These are phyloP conservation scores for Struthio camelus DNA, from an alignment of 2,113 vertebrate genomes.

Conservation along the genomic window DNA sequence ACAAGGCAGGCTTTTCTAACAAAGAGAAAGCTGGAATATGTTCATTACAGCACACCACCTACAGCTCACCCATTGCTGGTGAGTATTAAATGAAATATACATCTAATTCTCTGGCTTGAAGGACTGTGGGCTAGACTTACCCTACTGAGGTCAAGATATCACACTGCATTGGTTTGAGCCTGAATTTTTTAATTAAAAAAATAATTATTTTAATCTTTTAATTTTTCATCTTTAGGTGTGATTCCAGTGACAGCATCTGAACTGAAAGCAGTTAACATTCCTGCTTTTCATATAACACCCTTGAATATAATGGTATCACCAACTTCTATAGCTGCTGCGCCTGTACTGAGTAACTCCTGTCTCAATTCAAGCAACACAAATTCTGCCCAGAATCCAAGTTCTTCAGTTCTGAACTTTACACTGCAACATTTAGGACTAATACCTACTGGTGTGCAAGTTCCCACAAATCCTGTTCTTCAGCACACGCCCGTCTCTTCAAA, in stretches of 20 bases:
- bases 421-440: conserved; percentile 90
- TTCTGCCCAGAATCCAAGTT: conserved; percentile 78
- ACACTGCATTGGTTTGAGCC: rapidly evolving
- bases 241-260: conserved; percentile 80
- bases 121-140: rapidly evolving
- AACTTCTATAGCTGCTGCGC: conserved; percentile 72
- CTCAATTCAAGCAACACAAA: conserved; percentile 50
- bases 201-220: background rate
- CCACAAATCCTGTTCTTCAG: conserved; percentile 52
- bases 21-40: conserved; percentile 71
- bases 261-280: conserved; percentile 81
- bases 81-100: background rate
- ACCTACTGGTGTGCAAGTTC: conserved; percentile 71
- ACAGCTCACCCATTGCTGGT: conserved; percentile 85
- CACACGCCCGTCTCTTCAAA: conserved; percentile 50
- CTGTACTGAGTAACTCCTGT: conserved; percentile 67
- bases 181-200: too few relatives aligned
- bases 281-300: conserved; percentile 77
- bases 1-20: conserved; percentile 61
- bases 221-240: conserved; percentile 78
- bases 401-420: conserved; percentile 91
- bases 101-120: background rate
- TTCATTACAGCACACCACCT: conserved; percentile 79
- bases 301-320: conserved; percentile 79
- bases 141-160: background rate